phyloP scores from a whole-genome alignment of 1,140 invertebrate species.

The Neelides sp. region DNA sequence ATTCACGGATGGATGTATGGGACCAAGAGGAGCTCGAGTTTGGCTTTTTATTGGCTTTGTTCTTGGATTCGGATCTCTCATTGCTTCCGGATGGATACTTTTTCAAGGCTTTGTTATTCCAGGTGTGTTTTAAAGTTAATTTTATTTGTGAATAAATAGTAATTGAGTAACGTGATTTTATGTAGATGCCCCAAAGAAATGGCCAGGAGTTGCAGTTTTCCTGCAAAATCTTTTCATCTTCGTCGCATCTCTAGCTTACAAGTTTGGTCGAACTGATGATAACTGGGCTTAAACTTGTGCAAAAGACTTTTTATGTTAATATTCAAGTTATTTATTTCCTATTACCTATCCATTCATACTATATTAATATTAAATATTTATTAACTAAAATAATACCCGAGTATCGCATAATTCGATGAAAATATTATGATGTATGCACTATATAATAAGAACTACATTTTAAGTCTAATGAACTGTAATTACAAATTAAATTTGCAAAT shows the following conservation, averaged over 20 bases:
- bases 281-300: constrained; percentile 51
- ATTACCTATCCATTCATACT: too few relatives aligned
- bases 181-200: constrained; percentile 33
- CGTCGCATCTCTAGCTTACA: constrained; percentile 74
- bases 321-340: too few relatives aligned
- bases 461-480: too few relatives aligned
- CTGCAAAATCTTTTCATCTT: constrained; percentile 94
- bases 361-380: too few relatives aligned
- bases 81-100: constrained; percentile 90
- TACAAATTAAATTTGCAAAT: too few relatives aligned
- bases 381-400: too few relatives aligned
- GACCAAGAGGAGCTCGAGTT: constrained; percentile 73
- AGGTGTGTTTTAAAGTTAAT: too few relatives aligned
- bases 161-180: constrained; percentile 13
- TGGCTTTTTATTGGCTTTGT: constrained; percentile 96
- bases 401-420: too few relatives aligned
- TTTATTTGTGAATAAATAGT: not conserved
- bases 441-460: too few relatives aligned
- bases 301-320: too few relatives aligned
- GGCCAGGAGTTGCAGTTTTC: constrained; percentile 82
- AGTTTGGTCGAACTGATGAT: constrained; percentile 88
- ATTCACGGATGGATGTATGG: constrained; percentile 75
- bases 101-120: constrained; percentile 73
- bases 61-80: constrained; percentile 85
- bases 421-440: too few relatives aligned